These are phyloP conservation scores for Pangasius mekongensis DNA, from an alignment of 2,797 vertebrate genomes.

Conservation along the genomic window DNA sequence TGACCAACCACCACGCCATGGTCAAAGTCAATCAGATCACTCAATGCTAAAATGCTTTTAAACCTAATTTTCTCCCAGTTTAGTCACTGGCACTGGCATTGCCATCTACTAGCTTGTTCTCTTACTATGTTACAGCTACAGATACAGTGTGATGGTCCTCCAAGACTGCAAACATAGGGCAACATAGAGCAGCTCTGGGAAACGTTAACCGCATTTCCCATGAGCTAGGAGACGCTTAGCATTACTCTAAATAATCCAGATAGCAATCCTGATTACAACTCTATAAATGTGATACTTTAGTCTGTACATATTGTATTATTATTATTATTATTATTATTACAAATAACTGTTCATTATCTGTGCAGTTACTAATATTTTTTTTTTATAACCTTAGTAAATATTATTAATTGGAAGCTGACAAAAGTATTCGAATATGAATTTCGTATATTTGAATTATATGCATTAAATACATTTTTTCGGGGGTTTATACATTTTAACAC, in stretches of 20 bases:
- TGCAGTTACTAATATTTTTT: background rate
- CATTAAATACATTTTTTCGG: background rate
- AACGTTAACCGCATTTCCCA: background rate
- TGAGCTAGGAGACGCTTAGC: too few relatives aligned
- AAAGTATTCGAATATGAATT: background rate
- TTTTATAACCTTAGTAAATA: background rate
- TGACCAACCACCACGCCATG: background rate
- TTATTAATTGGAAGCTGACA: background rate
- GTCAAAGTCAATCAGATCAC: background rate
- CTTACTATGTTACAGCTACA: background rate
- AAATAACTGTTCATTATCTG: background rate
- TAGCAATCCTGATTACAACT: background rate
- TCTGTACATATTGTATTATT: background rate
- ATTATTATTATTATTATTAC: background rate
- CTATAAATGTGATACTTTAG: slow-evolving; percentile 27
- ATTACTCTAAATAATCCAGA: background rate
- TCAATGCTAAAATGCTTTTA: background rate
- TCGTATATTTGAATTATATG: background rate
- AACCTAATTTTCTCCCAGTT: too few relatives aligned
- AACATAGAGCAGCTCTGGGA: background rate
- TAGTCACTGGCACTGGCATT: too few relatives aligned
- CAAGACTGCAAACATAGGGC: background rate
- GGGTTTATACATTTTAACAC: background rate
- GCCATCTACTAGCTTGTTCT: background rate
- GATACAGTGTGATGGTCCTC: background rate